Evolutionary conservation across 2,113 vertebrate species (phyloP), one percentile per base, ranked within the genome.

Genomic region (Dolichallabes microphthalmus): DNA sequence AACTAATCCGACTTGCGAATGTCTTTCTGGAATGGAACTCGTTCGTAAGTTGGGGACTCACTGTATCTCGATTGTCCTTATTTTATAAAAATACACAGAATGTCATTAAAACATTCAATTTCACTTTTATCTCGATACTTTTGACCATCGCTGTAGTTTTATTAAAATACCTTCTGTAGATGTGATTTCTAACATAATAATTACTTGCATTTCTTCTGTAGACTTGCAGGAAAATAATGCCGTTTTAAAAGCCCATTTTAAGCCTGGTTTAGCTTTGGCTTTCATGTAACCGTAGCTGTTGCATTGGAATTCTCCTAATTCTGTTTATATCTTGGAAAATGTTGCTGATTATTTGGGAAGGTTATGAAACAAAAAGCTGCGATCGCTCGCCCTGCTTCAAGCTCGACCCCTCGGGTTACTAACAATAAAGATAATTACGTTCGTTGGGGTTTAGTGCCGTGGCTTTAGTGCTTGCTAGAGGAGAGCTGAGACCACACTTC

Each of bases 381-480:
- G 57, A 32, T 79, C 50, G 35, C 57, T 32, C 74, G 80, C 60
- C 76, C 57, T 74, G 55, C 58, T 80, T 76, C 60, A 58, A 55
- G 57, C 57, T 52, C 80, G 74, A 61, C 73, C 84, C 58, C 17
- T 4, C 83, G 32, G 76, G 50, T 80, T 84, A 58, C 53, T 7
- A 82, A 60, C 69, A 32, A 77, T 68, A 86, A 86, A 85, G 55
- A 84, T 77, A 75, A 61, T 86, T 86, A 84, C 45, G 52, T 52
- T 85, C 81, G 78, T 79, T 80, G 45, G 74, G 64, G 81, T 66
- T 68, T 22, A 76, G 80, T 80, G 81, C 73, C 80, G 57, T 45
- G 45, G 73, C 79, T 85, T 68, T 77, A 20, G 58, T 68, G 58
- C 25, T 45, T 75, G 58, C 19, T 76, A 50, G 50, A 32, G 53